Evolutionary conservation across 1,140 invertebrate species (phyloP).

Genomic region (Drosophila dunni): DNA sequence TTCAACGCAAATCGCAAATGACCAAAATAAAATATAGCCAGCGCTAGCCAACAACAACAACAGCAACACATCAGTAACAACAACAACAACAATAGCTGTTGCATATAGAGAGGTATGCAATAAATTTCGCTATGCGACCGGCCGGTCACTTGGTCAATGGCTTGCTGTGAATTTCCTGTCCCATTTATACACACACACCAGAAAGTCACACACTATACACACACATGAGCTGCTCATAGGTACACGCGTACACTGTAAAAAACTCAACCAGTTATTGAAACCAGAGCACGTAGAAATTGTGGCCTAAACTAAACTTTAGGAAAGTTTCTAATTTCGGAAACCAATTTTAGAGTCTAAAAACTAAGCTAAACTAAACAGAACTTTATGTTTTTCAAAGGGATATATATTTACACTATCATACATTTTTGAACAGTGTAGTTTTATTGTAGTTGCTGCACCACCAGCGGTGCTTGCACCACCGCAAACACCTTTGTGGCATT

Average conservation of each 20-base stretch:
- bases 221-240: neutral
- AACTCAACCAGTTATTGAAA: too few relatives aligned
- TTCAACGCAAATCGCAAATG: conserved; percentile 62
- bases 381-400: too few relatives aligned
- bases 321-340: too few relatives aligned
- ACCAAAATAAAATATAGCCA: conserved; percentile 57
- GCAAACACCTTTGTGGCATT: conserved; percentile 23
- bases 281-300: too few relatives aligned
- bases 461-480: neutral
- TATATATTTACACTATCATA: too few relatives aligned
- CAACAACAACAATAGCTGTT: conserved; percentile 28
- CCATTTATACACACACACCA: conserved; percentile 2
- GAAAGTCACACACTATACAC: neutral
- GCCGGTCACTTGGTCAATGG: conserved; percentile 50
- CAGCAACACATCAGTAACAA: neutral
- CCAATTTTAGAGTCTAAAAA: too few relatives aligned
- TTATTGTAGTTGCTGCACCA: too few relatives aligned
- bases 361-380: too few relatives aligned
- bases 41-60: conserved; percentile 22
- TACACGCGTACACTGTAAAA: neutral
- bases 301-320: too few relatives aligned
- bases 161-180: conserved; percentile 28
- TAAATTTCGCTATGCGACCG: conserved; percentile 36
- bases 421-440: too few relatives aligned
- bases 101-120: conserved; percentile 28